These are phyloP conservation scores for Globodera rostochiensis DNA, from an alignment of 1,140 invertebrate genomes.

Conservation along the genomic window DNA sequence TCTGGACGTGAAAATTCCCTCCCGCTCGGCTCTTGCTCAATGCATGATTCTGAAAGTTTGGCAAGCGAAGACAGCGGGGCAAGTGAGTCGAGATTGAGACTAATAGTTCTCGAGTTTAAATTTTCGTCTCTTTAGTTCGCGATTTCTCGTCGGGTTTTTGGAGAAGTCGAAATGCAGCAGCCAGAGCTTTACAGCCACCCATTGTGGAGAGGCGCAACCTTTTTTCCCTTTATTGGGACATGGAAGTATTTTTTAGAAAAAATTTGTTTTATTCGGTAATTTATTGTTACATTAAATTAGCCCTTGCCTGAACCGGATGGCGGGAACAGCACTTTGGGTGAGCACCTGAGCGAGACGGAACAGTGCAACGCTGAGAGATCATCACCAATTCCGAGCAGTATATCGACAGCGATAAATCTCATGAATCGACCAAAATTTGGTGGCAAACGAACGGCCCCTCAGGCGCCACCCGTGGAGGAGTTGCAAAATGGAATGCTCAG, in stretches of 20 bases:
- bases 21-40: not conserved
- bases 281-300: constrained; percentile 17
- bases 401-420: not conserved
- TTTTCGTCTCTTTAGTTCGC: constrained; percentile 29
- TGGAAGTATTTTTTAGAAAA: constrained; percentile 43
- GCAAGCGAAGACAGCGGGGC: constrained; percentile 38
- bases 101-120: not conserved
- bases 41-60: constrained; percentile 34
- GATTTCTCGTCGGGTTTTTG: constrained; percentile 32
- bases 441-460: not conserved
- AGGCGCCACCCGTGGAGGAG: not conserved
- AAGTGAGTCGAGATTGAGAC: not conserved
- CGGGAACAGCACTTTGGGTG: constrained; percentile 7
- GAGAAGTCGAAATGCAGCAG: constrained; percentile 47
- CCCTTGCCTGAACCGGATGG: constrained; percentile 29
- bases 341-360: constrained; percentile 18
- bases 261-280: not conserved
- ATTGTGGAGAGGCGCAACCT: constrained; percentile 49
- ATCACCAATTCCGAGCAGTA: constrained; percentile 15
- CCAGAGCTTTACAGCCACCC: constrained; percentile 44
- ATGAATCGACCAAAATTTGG: not conserved
- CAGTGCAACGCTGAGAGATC: constrained; percentile 6
- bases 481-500: not conserved
- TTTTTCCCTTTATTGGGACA: constrained; percentile 47
- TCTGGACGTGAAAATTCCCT: constrained; percentile 36